These are phyloP conservation scores for Menidia menidia DNA, from an alignment of 2,797 vertebrate genomes.

Conservation along the genomic window DNA sequence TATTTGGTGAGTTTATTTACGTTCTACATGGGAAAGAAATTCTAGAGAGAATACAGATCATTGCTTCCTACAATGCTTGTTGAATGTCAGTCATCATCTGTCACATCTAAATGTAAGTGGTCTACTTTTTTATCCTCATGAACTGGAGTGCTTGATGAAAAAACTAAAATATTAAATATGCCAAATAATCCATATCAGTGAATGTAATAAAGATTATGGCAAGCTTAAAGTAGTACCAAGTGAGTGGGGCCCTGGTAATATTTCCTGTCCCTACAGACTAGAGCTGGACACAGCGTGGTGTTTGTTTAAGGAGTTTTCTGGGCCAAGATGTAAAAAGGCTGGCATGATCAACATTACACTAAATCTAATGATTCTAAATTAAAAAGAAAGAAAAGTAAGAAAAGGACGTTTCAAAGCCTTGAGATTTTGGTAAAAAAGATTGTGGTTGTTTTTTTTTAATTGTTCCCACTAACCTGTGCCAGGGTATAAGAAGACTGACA, in stretches of 20 bases:
- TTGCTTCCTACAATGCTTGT: conserved; percentile 43
- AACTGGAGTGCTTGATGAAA: no score
- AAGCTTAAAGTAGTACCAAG: neutral
- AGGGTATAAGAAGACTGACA: no score
- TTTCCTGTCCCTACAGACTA: neutral
- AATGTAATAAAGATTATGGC: no score
- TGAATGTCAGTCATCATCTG: conserved; percentile 55
- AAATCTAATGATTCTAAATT: no score
- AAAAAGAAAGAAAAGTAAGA: no score
- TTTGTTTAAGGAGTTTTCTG: no score
- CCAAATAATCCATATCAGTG: neutral
- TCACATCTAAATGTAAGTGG: conserved; percentile 52
- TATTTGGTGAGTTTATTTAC: conserved; percentile 73
- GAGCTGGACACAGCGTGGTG: no score
- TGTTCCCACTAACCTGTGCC: no score
- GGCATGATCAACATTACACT: no score
- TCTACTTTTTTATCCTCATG: conserved; percentile 11
- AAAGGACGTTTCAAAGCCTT: no score
- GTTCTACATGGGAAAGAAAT: conserved; percentile 49
- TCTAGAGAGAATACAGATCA: conserved; percentile 61
- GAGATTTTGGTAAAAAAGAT: neutral
- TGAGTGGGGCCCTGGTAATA: neutral
- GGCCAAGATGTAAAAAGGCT: no score
- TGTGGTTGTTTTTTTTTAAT: neutral
- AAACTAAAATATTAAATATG: neutral